phyloP scores from a whole-genome alignment of 2,888 invertebrate species.

The Epiblema foenella region DNA sequence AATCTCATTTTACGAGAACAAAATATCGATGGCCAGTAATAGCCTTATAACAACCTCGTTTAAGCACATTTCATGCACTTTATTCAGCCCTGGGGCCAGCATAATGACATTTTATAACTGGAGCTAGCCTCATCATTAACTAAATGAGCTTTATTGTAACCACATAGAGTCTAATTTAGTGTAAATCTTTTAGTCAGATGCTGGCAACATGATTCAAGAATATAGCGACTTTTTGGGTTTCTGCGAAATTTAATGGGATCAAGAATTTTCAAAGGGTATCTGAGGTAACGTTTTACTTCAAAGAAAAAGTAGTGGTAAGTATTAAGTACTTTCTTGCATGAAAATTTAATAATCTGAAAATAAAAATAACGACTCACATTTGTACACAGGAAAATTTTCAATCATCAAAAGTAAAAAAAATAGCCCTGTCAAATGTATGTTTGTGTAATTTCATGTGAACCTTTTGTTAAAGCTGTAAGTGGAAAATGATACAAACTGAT shows the following conservation, averaged over 20 bases:
- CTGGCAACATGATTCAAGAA: slow-evolving; percentile 25
- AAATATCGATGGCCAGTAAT: slow-evolving; percentile 56
- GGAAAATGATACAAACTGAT: too few species aligned
- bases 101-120: slow-evolving; percentile 30
- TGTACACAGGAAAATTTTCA: too few species aligned
- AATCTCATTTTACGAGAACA: slow-evolving; percentile 52
- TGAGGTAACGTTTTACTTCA: background rate
- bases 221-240: slow-evolving; percentile 17
- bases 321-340: too few species aligned
- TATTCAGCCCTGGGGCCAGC: slow-evolving; percentile 48
- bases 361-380: too few species aligned
- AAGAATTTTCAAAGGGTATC: slow-evolving; percentile 10
- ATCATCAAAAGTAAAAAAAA: too few species aligned
- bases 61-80: slow-evolving; percentile 54
- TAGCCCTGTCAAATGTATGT: too few species aligned
- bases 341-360: too few species aligned
- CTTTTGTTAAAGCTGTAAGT: too few species aligned
- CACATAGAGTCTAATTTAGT: background rate
- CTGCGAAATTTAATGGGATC: slow-evolving; percentile 25
- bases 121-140: background rate
- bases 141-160: slow-evolving; percentile 17
- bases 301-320: background rate
- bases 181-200: background rate
- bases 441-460: too few species aligned
- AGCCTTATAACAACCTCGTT: slow-evolving; percentile 63